Conservation (phyloP, 2,797 vertebrate genomes). For the Schizopygopsis malacanthus region DNA sequence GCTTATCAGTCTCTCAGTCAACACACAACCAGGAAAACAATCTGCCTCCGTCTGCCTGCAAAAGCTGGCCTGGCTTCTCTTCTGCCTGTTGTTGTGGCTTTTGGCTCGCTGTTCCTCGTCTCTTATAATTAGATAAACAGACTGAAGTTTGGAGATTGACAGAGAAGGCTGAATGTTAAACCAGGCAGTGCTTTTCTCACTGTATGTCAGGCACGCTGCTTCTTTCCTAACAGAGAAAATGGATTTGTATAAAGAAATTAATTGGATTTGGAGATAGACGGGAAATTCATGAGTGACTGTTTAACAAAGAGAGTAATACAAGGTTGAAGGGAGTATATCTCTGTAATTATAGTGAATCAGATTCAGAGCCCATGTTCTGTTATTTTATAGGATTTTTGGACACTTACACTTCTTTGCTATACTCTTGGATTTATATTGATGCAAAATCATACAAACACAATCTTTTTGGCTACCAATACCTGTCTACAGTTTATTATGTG, state of each 20-base stretch:
- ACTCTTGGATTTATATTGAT: not conserved
- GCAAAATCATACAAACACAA: not conserved
- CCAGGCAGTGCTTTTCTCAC: not conserved
- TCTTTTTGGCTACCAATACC: not conserved
- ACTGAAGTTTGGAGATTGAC: constrained; percentile 31
- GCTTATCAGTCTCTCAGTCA: constrained; percentile 47
- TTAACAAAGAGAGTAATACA: constrained; percentile 2
- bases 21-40: constrained; percentile 39
- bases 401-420: not conserved
- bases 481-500: not conserved
- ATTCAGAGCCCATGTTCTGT: not conserved
- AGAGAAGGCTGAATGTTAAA: constrained; percentile 18
- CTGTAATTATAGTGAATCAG: not conserved
- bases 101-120: constrained; percentile 4
- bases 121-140: constrained; percentile 29
- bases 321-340: not conserved
- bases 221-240: not conserved
- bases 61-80: constrained; percentile 18
- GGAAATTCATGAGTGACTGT: constrained; percentile 12
- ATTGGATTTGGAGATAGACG: not conserved
- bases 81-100: constrained; percentile 29
- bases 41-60: constrained; percentile 32
- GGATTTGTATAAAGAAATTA: not conserved
- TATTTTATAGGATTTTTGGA: not conserved
- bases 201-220: constrained; percentile 18